Conservation (phyloP, 2,888 invertebrate genomes). For the Hecatera dysodea region DNA sequence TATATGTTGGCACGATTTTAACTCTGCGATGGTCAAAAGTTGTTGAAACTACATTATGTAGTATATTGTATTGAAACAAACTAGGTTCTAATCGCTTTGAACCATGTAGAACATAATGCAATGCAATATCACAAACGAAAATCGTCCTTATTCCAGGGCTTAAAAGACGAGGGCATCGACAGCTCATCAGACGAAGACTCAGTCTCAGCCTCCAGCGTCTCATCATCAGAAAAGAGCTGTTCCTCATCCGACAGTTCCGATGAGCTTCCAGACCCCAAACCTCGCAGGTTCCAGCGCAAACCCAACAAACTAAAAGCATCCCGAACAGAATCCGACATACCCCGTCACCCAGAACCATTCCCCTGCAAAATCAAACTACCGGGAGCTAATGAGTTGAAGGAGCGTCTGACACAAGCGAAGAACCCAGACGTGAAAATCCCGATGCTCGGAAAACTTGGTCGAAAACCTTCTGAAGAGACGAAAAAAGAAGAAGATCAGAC, state of each 20-base stretch:
- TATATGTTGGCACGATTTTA: conserved; percentile 10
- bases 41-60: conserved; percentile 8
- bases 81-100: background rate
- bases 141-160: conserved; percentile 78
- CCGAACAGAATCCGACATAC: conserved; percentile 86
- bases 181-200: conserved; percentile 89
- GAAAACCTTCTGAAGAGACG: conserved; percentile 80
- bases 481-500: conserved; percentile 81
- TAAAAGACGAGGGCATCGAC: conserved; percentile 90
- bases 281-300: conserved; percentile 83
- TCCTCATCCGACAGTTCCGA: conserved; percentile 88
- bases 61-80: background rate
- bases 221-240: conserved; percentile 88
- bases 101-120: background rate
- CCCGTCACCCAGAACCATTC: conserved; percentile 77
- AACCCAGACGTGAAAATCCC: conserved; percentile 82
- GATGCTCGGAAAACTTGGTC: conserved; percentile 81
- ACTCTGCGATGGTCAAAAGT: background rate
- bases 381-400: conserved; percentile 77
- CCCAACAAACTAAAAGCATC: conserved; percentile 86
- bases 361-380: conserved; percentile 75
- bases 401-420: conserved; percentile 80
- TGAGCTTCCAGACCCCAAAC: conserved; percentile 81
- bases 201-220: conserved; percentile 83
- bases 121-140: background rate